Percentiles rank a stretch among this genome's conserved stretches.
Evolutionary conservation across 2,113 vertebrate genomes (phyloP).

Genomic region (Callocephalon fimbriatum): DNA sequence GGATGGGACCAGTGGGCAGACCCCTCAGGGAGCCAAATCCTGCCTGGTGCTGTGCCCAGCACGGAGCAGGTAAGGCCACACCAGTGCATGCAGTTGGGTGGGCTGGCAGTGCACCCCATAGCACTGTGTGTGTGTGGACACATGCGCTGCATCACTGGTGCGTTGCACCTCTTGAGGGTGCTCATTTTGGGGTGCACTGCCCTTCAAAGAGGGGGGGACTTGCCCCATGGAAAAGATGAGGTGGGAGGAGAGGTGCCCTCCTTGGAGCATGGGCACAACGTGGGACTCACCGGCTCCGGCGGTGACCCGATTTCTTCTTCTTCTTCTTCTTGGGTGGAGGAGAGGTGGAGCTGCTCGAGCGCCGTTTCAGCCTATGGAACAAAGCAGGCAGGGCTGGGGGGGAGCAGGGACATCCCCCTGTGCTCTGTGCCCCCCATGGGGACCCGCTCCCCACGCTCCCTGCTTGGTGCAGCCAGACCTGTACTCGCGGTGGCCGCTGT

Average conservation of each 20-base stretch:
- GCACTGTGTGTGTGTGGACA: not conserved
- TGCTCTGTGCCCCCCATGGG: not conserved
- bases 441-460: accelerated
- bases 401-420: not conserved
- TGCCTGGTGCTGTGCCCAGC: not conserved
- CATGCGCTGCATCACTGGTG: accelerated
- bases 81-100: not conserved
- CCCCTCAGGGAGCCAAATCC: not conserved
- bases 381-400: not conserved
- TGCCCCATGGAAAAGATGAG: not conserved
- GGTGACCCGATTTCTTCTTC: constrained; percentile 95
- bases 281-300: constrained; percentile 89
- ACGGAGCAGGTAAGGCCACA: not conserved
- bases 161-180: not conserved
- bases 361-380: constrained; percentile 69
- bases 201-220: not conserved
- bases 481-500: constrained; percentile 78
- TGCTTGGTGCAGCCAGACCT: constrained; percentile 50
- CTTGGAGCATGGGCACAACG: accelerated
- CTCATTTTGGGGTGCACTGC: not conserved
- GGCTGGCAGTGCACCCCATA: accelerated
- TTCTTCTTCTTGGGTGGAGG: constrained; percentile 96
- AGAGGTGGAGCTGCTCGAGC: constrained; percentile 92
- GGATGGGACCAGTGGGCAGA: not conserved
- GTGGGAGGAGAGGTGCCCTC: not conserved